Conservation (phyloP, 2,797 vertebrate species). For the Coendou prehensilis region DNA sequence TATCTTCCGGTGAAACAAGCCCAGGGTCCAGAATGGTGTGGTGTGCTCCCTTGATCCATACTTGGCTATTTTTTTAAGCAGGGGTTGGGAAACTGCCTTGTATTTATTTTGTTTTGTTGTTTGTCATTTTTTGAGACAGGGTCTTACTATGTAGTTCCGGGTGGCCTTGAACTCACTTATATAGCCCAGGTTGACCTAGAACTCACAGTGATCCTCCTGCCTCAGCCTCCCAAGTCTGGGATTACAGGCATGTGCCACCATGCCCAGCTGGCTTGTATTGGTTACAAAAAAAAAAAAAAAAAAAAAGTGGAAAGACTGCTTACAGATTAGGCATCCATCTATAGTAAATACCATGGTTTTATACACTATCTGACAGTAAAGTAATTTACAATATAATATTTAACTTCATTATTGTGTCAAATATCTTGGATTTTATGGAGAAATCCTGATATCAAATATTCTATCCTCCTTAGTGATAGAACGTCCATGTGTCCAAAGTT, state of each 20-base stretch:
- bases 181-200: background rate
- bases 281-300: background rate
- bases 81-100: background rate
- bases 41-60: background rate
- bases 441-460: slow-evolving; percentile 36
- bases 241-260: background rate
- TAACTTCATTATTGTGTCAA: slow-evolving; percentile 29
- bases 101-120: background rate
- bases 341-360: background rate
- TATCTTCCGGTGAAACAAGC: background rate
- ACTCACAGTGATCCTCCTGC: background rate
- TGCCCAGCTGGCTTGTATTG: background rate
- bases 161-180: background rate
- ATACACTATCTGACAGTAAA: background rate
- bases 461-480: background rate
- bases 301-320: background rate
- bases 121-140: background rate
- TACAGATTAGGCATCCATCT: background rate
- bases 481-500: background rate
- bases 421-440: slow-evolving; percentile 8
- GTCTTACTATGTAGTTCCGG: background rate
- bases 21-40: background rate
- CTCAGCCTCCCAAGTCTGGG: background rate
- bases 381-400: background rate
- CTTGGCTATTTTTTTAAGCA: background rate